These are phyloP conservation scores for Delia radicum DNA, from an alignment of 1,140 invertebrate genomes.

Conservation along the genomic window DNA sequence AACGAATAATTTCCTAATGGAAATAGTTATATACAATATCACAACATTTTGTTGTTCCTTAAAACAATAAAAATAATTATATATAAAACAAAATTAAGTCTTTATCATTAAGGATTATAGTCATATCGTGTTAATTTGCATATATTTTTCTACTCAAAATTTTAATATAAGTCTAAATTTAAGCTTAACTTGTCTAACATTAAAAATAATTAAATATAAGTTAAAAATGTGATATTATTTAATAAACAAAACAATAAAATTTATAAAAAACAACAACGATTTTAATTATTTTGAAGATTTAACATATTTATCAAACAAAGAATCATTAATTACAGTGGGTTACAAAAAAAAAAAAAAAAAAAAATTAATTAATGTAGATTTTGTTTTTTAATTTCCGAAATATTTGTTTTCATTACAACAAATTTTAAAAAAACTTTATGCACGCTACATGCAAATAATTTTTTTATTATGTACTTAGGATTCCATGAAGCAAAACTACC, in stretches of 20 bases:
- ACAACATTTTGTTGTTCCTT: conserved; percentile 31
- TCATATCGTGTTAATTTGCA: conserved; percentile 10
- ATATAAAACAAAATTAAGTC: not conserved
- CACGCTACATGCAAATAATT: too few relatives aligned
- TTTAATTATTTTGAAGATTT: too few relatives aligned
- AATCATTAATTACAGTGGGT: too few relatives aligned
- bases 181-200: not conserved
- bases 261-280: not conserved
- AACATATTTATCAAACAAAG: too few relatives aligned
- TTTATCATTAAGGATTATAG: not conserved
- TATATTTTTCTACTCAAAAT: not conserved
- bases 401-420: too few relatives aligned
- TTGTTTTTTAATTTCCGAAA: too few relatives aligned
- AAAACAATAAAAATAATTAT: conserved; percentile 14
- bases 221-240: conserved; percentile 1
- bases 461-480: too few relatives aligned
- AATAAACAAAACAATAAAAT: not conserved
- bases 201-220: not conserved
- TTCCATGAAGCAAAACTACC: too few relatives aligned
- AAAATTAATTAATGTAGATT: too few relatives aligned
- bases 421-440: too few relatives aligned
- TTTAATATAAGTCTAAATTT: not conserved
- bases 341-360: too few relatives aligned
- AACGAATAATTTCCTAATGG: not conserved
- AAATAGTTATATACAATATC: conserved; percentile 26